Conservation (phyloP, 2,888 invertebrate genomes). For the Melinaea menophilus region DNA sequence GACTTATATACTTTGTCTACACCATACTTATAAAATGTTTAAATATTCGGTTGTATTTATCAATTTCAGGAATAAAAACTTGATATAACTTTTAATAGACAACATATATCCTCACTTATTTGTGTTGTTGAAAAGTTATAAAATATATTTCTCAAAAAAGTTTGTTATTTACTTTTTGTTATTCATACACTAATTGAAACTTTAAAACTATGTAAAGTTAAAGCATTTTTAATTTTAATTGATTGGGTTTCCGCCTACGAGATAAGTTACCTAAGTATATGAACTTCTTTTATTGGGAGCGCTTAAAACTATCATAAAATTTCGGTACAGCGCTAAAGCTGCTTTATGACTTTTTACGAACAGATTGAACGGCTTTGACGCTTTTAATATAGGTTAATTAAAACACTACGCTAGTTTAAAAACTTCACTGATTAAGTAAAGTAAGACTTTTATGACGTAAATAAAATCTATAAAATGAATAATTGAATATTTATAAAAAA, state of each 20-base stretch:
- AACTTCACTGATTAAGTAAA: no score
- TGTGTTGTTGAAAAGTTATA: no score
- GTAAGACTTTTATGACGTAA: no score
- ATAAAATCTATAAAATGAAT: no score
- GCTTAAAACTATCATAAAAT: constrained; percentile 27
- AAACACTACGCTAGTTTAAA: background rate
- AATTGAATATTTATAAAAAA: no score
- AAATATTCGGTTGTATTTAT: no score
- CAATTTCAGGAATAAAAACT: no score
- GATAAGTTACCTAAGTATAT: constrained; percentile 29
- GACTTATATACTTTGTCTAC: no score
- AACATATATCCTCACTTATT: no score
- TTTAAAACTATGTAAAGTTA: background rate
- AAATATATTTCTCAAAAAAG: no score
- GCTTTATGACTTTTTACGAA: constrained; percentile 16
- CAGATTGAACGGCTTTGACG: constrained; percentile 3
- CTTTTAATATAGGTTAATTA: background rate
- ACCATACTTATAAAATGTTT: no score
- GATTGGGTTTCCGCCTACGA: constrained; percentile 30
- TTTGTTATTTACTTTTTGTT: background rate
- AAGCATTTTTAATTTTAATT: constrained; percentile 20
- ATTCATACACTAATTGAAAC: background rate
- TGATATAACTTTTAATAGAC: no score
- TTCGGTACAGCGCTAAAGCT: constrained; percentile 22
- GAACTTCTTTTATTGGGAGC: constrained; percentile 18